Evolutionary conservation across 2,888 invertebrate genomes (phyloP).

Genomic region (Apodemia duryi): DNA sequence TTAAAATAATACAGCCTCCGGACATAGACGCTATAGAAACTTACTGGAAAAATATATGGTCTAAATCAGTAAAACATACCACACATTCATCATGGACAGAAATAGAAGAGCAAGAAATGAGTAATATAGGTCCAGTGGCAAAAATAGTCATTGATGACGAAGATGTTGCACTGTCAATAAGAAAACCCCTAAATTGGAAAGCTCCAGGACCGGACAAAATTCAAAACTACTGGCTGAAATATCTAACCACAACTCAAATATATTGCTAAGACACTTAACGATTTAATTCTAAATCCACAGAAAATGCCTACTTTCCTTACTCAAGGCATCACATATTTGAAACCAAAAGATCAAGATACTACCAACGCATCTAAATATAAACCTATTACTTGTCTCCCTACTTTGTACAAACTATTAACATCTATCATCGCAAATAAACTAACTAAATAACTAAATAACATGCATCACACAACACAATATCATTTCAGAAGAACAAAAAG

Average conservation of each 20-base stretch:
- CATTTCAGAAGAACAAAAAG: slow-evolving; percentile 25
- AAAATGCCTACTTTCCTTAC: slow-evolving; percentile 2
- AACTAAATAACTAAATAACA: too few relatives aligned
- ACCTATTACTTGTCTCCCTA: slow-evolving; percentile 1
- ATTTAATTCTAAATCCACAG: neutral
- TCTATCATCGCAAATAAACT: slow-evolving; percentile 10
- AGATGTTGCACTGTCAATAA: neutral
- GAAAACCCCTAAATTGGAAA: neutral
- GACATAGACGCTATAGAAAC: neutral
- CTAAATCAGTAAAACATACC: neutral
- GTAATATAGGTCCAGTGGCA: neutral
- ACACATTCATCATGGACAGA: neutral
- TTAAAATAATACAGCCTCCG: too few relatives aligned
- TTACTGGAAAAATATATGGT: slow-evolving; percentile 10
- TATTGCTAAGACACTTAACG: too few relatives aligned
- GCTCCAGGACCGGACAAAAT: too few relatives aligned
- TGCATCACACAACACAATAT: slow-evolving; percentile 18
- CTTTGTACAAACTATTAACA: slow-evolving; percentile 4
- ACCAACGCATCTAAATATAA: neutral
- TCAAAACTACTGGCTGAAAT: neutral
- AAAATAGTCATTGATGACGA: neutral
- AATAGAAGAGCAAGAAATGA: neutral
- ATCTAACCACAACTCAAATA: neutral
- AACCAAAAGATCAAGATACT: slow-evolving; percentile 5
- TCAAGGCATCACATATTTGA: neutral